Percentiles rank a stretch among this genome's conserved stretches.
Evolutionary conservation across 2,113 vertebrate genomes (phyloP).

Genomic region (Psettodes erumei): DNA sequence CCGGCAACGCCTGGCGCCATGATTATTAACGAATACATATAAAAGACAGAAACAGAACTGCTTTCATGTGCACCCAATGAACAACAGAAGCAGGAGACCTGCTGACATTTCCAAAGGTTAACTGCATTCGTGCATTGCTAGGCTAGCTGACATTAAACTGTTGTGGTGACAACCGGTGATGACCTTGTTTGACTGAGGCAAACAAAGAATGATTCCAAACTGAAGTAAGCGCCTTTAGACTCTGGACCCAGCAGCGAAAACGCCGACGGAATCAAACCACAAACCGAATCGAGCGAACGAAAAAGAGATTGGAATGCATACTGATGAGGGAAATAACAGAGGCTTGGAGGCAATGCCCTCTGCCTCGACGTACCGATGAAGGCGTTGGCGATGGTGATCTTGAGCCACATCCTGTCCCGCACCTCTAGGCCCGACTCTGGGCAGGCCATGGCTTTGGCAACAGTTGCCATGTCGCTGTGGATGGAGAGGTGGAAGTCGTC

Average conservation of each 20-base stretch:
- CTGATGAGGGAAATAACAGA: conserved; percentile 12
- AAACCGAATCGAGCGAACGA: conserved; percentile 1
- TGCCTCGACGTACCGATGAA: conserved; percentile 77
- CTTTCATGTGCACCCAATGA: background rate
- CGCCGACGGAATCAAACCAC: background rate
- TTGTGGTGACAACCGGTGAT: background rate
- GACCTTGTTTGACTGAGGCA: background rate
- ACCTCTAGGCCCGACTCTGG: conserved; percentile 97
- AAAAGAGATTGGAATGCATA: background rate
- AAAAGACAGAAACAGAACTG: background rate
- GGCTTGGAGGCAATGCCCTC: background rate
- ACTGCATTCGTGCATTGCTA: background rate
- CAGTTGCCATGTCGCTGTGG: conserved; percentile 97
- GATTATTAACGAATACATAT: background rate
- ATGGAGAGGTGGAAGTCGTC: conserved; percentile 99
- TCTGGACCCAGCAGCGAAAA: background rate
- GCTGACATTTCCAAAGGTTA: background rate
- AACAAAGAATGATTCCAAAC: background rate
- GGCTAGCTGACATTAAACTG: background rate
- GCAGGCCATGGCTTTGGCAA: conserved; percentile 98
- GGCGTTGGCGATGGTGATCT: conserved; percentile 84
- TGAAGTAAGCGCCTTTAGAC: background rate
- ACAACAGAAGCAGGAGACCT: background rate
- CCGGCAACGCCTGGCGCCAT: background rate
- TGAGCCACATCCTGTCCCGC: conserved; percentile 91